Base-by-base conservation (phyloP, 2,888 invertebrate species). In the Drosophila ustulata region DNA sequence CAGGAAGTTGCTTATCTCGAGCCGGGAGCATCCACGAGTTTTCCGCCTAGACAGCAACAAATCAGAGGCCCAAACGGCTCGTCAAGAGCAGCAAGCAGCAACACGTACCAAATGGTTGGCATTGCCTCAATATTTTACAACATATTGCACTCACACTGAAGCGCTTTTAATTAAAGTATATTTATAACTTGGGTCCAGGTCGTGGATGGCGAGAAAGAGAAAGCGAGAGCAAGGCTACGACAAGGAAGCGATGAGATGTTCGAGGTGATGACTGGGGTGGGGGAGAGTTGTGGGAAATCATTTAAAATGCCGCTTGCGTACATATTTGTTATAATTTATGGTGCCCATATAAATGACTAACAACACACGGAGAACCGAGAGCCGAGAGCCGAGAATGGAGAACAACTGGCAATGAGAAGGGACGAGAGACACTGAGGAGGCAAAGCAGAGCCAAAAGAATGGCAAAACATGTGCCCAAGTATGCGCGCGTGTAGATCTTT, bases 311-410 rank as follows among this genome's bases (percentile, higher is more conserved):
- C 80, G 84, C 82, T 77, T 81, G 87, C 88, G 87, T 85, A 88
- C 84, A 87, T 87, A 85, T 88, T 85, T 85, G 87, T 87, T 86
- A 85, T 85, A 85, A 85, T 85, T 85, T 85, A 85, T 85, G 79
- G 78, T 87, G 80, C 83, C 87, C 87, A 85, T 85, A 85, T 85
- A 85, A 88, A 85, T 88, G 87, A 88, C 82, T 85, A 87, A 88
- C 87, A 88, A 74, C 88, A 81, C 79, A 83, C 75, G 63, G 59
- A 58, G 64, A 46, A 65, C 69, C 56, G 26, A 49, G 47, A n/a
- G 51, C 75, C 18, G 18, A 18, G 52, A 39, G 32, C 58, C 56
- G 32, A 59, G 32, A 70, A 49, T 43, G 59, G 26, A 49, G 47
- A n/a, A 55, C 75, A 71, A 51, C 81, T 59, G 73, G 66, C 62